Evolutionary conservation across 1,140 invertebrate species (phyloP).

Genomic region (Yoshiicerus persimilis): DNA sequence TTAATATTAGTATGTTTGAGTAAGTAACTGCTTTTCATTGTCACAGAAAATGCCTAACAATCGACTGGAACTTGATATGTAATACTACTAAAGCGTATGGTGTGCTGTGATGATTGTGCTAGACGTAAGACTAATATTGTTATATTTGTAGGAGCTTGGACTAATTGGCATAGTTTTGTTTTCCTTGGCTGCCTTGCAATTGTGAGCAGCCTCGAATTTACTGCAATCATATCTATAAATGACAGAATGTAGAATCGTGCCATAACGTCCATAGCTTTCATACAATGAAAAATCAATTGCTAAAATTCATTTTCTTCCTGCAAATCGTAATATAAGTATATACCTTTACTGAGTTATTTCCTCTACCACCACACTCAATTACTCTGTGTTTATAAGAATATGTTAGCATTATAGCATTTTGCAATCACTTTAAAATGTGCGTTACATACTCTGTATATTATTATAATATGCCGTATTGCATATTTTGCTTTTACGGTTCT

Average conservation of each 20-base stretch:
- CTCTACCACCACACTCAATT: too few relatives aligned
- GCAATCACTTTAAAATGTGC: too few relatives aligned
- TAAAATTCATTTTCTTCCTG: neutral
- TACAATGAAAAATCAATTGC: neutral
- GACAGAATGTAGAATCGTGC: neutral
- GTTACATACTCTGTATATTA: too few relatives aligned
- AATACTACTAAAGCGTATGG: neutral
- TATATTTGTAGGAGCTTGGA: neutral
- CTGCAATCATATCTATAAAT: neutral
- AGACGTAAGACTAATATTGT: neutral
- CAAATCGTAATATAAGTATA: neutral
- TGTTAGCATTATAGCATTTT: too few relatives aligned
- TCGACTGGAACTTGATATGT: constrained; percentile 13
- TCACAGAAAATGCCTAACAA: constrained; percentile 19
- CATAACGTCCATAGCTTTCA: neutral
- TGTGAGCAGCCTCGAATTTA: neutral
- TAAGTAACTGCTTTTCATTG: neutral
- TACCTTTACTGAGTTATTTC: too few relatives aligned
- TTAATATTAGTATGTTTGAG: neutral
- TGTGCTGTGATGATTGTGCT: neutral
- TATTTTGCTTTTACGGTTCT: too few relatives aligned
- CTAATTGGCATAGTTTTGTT: neutral
- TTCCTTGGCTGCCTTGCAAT: neutral
- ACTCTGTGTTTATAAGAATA: neutral
- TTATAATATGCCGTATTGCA: too few relatives aligned